These are phyloP conservation scores for Pomatostomus ruficeps DNA, from an alignment of 2,113 vertebrate genomes.

Conservation along the genomic window DNA sequence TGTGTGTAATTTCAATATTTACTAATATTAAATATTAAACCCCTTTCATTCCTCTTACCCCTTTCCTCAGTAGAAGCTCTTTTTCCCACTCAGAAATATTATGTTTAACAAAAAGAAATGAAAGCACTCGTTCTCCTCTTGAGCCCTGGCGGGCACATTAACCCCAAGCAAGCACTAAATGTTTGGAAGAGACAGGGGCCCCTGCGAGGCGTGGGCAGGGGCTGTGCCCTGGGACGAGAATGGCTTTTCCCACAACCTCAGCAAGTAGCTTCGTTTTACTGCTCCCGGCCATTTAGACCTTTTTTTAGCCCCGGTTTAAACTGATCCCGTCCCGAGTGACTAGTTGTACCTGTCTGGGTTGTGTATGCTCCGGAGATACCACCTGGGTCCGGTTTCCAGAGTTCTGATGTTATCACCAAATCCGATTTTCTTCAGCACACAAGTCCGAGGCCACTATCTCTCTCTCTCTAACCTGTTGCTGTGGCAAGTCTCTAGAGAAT, in stretches of 20 bases:
- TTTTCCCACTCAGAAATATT: not conserved
- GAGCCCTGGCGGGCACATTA: not conserved
- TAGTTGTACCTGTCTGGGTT: conserved; percentile 11
- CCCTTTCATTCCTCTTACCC: not conserved
- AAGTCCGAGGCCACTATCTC: conserved; percentile 48
- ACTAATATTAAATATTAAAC: not conserved
- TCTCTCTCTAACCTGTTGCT: conserved; percentile 87
- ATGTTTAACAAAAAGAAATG: not conserved
- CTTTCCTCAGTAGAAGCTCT: not conserved
- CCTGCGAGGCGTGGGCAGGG: conserved; percentile 3
- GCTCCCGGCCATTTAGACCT: not conserved
- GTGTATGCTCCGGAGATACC: not conserved
- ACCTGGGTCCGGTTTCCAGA: conserved; percentile 1
- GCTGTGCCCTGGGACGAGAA: not conserved
- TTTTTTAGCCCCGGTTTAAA: not conserved
- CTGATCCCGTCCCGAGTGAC: not conserved
- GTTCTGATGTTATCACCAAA: conserved; percentile 35
- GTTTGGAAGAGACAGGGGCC: conserved; percentile 28
- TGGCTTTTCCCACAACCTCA: not conserved
- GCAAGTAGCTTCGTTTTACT: not conserved
- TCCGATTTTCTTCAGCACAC: conserved; percentile 36
- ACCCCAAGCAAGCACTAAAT: not conserved
- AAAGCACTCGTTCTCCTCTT: not conserved
- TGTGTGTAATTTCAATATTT: not conserved
- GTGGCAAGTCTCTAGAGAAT: conserved; percentile 84